Evolutionary conservation across 2,797 vertebrate genomes (phyloP).

Genomic region (Cuniculus paca): DNA sequence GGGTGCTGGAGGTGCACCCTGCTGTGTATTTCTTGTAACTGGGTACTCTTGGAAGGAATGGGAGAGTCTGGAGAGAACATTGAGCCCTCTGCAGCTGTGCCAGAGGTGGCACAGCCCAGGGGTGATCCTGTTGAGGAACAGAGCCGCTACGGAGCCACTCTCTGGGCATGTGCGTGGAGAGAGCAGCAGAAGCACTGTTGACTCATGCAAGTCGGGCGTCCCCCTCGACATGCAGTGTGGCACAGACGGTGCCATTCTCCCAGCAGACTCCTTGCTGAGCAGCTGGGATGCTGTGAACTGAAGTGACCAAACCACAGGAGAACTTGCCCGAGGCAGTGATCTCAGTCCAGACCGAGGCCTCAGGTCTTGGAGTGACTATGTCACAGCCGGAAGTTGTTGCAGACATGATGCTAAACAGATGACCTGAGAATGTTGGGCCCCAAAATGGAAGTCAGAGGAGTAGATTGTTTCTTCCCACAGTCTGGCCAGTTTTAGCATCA

Average conservation of each 20-base stretch:
- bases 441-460: background rate
- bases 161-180: background rate
- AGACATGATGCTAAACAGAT: background rate
- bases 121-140: background rate
- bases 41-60: background rate
- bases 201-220: background rate
- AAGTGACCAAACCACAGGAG: background rate
- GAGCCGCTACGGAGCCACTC: background rate
- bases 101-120: background rate
- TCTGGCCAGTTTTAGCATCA: background rate
- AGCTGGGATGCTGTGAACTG: background rate
- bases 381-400: background rate
- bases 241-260: background rate
- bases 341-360: background rate
- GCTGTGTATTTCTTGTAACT: background rate
- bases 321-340: background rate
- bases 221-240: background rate
- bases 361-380: background rate
- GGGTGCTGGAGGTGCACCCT: background rate
- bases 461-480: background rate
- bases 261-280: background rate
- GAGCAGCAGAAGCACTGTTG: too few species aligned
- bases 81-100: background rate
- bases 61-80: background rate
- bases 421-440: background rate